Evolutionary conservation across 2,888 invertebrate genomes (phyloP).

Genomic region (Trichacis sp.): DNA sequence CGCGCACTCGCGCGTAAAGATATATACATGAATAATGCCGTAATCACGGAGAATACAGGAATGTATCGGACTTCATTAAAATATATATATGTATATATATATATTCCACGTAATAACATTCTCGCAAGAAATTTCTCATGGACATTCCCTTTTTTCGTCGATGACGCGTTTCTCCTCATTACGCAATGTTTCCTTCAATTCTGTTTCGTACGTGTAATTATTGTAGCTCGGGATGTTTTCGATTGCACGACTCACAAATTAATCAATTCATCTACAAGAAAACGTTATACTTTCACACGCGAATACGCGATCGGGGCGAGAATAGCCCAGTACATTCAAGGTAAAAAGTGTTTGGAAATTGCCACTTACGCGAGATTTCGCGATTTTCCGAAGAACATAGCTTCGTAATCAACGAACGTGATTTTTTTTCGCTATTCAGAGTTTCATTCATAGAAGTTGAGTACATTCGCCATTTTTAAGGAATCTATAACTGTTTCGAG

Average conservation of each 20-base stretch:
- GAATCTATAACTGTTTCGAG: neutral
- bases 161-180: constrained; percentile 2
- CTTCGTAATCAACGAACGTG: too few relatives aligned
- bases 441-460: neutral
- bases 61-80: constrained; percentile 33
- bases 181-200: neutral
- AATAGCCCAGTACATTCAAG: too few relatives aligned
- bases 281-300: neutral
- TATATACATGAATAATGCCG: constrained; percentile 33
- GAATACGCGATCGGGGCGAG: neutral
- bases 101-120: constrained; percentile 18
- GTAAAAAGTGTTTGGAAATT: neutral
- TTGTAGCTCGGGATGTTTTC: neutral
- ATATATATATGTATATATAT: constrained; percentile 22
- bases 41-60: constrained; percentile 35
- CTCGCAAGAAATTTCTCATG: constrained; percentile 14
- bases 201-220: neutral
- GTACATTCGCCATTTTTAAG: neutral
- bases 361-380: neutral
- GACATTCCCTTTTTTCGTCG: constrained; percentile 11
- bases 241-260: neutral
- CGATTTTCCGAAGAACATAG: neutral
- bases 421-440: too few relatives aligned
- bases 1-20: constrained; percentile 10
- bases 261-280: neutral